Evolutionary conservation across 2,888 invertebrate species (phyloP), one percentile per base, ranked within the genome.

Genomic region (Isoperla grammatica): DNA sequence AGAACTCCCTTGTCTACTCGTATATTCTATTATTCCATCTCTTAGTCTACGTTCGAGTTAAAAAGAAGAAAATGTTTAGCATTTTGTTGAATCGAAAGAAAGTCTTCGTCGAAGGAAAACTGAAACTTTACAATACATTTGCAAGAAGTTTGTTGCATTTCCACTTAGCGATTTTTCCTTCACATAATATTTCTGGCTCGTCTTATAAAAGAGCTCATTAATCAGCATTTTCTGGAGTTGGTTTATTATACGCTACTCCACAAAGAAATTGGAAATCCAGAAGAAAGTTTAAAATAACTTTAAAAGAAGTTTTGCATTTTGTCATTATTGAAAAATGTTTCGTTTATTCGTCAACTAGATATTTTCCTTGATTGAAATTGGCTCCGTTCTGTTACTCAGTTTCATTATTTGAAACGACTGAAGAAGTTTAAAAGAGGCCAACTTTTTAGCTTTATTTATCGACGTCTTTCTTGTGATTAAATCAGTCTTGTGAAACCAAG

Each of bases 281-380:
- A 39, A 17, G 9, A 9, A 19, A 53, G 53, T 19, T 53, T 53
- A 8, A 39, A 39, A 37, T 19, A 37, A 53, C 9, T 15, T 15
- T 11, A 17, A 17, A 11, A 53, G 15, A 53, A 53, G 53, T 53
- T 53, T 53, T 53, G 35, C 39, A 37, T 39, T 53, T 53, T n/a
- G 37, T 53, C 39, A 39, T 53, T 39, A 53, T 53, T 49, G 49
- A 49, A 37, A 19, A 39, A 53, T 53, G 53, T 39, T 53, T 15
- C 53, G 53, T 37, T 53, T 53, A 39, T 39, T 39, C 19, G 17
- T 39, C 29, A 29, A 53, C 15, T 17, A 53, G 53, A 39, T 53
- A 39, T 20, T 53, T n/a, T 53, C 53, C 17, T 39, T 53, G 53
- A 53, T 53, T 53, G 53, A 19, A 39, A 53, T 53, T 53, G 53